phyloP scores from a whole-genome alignment of 2,888 invertebrate genomes.

The Dryococelus australis region DNA sequence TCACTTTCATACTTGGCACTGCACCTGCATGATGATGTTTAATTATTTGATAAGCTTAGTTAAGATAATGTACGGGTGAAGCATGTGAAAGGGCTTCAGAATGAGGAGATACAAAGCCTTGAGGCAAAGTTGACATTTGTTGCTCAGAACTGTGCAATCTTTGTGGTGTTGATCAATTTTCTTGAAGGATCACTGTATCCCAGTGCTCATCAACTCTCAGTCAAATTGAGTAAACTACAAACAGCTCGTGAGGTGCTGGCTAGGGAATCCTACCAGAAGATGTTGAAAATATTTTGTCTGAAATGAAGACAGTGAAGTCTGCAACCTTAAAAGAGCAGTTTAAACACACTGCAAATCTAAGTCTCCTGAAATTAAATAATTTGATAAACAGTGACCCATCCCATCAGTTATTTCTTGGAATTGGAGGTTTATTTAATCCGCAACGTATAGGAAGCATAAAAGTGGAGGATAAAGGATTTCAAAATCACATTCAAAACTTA shows the following conservation, averaged over 20 bases:
- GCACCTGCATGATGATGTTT: neutral
- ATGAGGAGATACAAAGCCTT: neutral
- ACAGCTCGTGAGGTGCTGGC: neutral
- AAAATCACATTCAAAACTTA: neutral
- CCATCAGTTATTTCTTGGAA: neutral
- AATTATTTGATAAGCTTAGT: neutral
- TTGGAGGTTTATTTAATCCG: neutral
- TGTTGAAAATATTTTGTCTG: neutral
- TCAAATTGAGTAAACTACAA: neutral
- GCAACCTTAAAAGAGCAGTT: neutral
- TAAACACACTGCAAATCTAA: neutral
- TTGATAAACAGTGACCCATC: neutral
- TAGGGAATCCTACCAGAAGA: neutral
- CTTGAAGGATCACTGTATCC: neutral
- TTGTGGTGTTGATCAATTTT: neutral
- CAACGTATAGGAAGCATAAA: neutral
- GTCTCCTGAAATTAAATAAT: neutral
- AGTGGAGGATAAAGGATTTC: neutral
- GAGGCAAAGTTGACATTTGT: neutral
- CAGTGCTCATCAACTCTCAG: neutral
- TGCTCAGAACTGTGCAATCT: neutral
- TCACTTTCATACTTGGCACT: neutral
- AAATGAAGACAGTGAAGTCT: neutral
- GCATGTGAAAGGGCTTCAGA: neutral
- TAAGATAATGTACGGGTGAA: neutral